Conservation (phyloP, 2,888 invertebrate species). For the Hydropsyche betteni region DNA sequence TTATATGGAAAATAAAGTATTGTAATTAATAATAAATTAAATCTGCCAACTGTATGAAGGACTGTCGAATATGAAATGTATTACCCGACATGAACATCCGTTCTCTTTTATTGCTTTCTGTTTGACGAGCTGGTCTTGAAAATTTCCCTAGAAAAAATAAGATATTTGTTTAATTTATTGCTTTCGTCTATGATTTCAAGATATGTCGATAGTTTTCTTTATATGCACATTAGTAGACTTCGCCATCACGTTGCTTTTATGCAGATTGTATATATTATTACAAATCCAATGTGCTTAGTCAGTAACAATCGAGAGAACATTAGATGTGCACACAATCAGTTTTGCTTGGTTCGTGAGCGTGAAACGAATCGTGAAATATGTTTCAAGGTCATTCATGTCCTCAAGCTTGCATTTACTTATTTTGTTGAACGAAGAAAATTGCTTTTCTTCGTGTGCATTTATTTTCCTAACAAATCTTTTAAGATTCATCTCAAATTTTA, state of each 20-base stretch:
- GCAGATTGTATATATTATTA: conserved; percentile 5
- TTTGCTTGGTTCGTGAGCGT: conserved; percentile 16
- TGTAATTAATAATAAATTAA: too few species aligned
- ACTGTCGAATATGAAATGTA: too few species aligned
- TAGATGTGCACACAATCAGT: conserved; percentile 26
- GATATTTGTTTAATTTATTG: not conserved
- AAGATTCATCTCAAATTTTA: not conserved
- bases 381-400: conserved; percentile 30
- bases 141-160: not conserved
- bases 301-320: conserved; percentile 14
- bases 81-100: not conserved
- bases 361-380: conserved; percentile 30
- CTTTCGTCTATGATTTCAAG: not conserved
- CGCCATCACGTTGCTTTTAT: not conserved
- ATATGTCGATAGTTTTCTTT: not conserved
- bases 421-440: conserved; percentile 1
- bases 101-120: conserved; percentile 3
- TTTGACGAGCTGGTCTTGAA: too few species aligned
- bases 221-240: not conserved
- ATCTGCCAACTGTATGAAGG: too few species aligned
- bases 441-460: not conserved
- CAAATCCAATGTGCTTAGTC: not conserved
- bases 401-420: not conserved
- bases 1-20: too few species aligned
- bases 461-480: not conserved